Percentiles rank a stretch among this genome's conserved stretches.
Evolutionary conservation across 30 jellyfish, hydroid and myxozoan species (phyloP).

Genomic region (Catostylus mosaicus): DNA sequence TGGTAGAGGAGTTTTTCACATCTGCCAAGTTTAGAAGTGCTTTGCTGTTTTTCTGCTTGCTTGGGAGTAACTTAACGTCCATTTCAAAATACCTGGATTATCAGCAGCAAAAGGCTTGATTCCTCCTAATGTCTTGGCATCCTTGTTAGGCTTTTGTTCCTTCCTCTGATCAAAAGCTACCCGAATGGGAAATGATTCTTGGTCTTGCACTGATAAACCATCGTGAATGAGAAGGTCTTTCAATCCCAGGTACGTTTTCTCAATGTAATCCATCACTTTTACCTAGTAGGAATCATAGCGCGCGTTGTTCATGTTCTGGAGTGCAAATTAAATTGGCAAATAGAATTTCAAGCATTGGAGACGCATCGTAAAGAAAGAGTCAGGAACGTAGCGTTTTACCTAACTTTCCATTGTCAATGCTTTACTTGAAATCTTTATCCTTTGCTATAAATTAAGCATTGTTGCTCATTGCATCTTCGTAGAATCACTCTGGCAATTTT

Average conservation of each 20-base stretch:
- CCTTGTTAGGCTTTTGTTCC: slow-evolving; percentile 26
- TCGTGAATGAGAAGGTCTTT: neutral
- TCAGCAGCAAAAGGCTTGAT: slow-evolving; percentile 22
- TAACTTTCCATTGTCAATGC: too few relatives aligned
- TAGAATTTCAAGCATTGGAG: too few relatives aligned
- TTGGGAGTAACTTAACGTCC: neutral
- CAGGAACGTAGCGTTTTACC: too few relatives aligned
- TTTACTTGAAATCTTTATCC: too few relatives aligned
- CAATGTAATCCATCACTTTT: slow-evolving; percentile 12
- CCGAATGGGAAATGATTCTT: neutral
- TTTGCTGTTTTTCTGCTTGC: neutral
- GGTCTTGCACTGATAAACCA: slow-evolving; percentile 39
- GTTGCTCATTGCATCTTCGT: too few relatives aligned
- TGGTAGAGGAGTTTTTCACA: neutral
- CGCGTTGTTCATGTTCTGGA: slow-evolving; percentile 34
- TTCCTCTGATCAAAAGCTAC: slow-evolving; percentile 28
- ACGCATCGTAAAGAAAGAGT: too few relatives aligned
- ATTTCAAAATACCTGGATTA: slow-evolving; percentile 18
- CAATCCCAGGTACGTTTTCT: slow-evolving; percentile 34
- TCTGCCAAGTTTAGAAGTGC: slow-evolving; percentile 5
- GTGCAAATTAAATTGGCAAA: too few relatives aligned
- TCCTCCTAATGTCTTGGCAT: slow-evolving; percentile 44
- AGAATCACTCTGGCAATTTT: too few relatives aligned
- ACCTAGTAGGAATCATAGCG: slow-evolving; percentile 52
- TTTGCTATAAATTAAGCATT: too few relatives aligned